A percentile compares a stretch with the other conserved stretches of the same genome.
phyloP scores from a whole-genome alignment of 2,113 vertebrate species.

The Scatophagus argus region DNA sequence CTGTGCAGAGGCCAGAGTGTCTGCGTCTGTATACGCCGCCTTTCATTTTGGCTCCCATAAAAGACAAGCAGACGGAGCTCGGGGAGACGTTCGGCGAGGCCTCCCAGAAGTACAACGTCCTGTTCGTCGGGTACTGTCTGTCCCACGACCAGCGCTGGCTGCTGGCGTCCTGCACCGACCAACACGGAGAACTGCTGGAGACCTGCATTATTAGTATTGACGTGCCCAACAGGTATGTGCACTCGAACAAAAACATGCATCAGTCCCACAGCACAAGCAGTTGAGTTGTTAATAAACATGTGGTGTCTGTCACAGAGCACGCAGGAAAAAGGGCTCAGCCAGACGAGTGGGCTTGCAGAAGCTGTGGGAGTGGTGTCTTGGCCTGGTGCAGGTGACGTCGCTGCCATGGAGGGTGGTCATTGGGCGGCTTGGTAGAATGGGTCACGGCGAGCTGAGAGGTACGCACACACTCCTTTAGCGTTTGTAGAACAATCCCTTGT shows the following conservation, averaged over 20 bases:
- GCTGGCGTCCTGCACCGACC: constrained; percentile 96
- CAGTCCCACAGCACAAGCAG: too few species aligned
- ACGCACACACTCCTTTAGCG: constrained; percentile 28
- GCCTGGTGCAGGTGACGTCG: constrained; percentile 97
- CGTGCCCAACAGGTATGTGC: constrained; percentile 90
- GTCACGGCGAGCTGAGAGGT: constrained; percentile 98
- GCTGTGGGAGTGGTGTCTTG: constrained; percentile 98
- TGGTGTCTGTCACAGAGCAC: constrained; percentile 84
- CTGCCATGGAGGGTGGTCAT: constrained; percentile 98
- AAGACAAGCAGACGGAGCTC: constrained; percentile 98
- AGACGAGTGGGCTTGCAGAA: constrained; percentile 96
- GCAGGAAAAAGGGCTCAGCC: constrained; percentile 98
- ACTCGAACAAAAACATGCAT: rapidly evolving
- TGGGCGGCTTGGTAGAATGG: constrained; percentile 97
- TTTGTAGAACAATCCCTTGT: background rate
- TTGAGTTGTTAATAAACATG: background rate
- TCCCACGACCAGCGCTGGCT: constrained; percentile 98
- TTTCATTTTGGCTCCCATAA: constrained; percentile 97
- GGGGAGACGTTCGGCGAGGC: constrained; percentile 98
- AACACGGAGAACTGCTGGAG: constrained; percentile 96
- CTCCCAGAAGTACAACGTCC: constrained; percentile 96
- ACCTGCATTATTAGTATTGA: constrained; percentile 97
- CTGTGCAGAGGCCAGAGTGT: constrained; percentile 92
- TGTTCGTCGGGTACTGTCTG: constrained; percentile 98
- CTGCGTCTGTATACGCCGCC: constrained; percentile 95